Evolutionary conservation across 2,113 vertebrate species (phyloP), one percentile per base, ranked within the genome.

Genomic region (Sporophila hypoxantha): DNA sequence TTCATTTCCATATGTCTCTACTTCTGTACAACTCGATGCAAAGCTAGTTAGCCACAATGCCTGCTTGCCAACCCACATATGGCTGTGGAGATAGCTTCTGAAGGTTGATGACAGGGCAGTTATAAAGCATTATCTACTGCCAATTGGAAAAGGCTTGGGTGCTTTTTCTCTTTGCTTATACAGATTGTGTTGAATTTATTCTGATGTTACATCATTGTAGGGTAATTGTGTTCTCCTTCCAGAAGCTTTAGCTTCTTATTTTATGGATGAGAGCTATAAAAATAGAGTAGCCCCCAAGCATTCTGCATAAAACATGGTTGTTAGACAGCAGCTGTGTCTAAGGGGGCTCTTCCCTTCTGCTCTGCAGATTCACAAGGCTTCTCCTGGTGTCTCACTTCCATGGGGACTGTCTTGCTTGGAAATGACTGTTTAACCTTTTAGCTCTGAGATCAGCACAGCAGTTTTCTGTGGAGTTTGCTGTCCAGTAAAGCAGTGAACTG

Each of bases 1-100:
- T 82, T 93, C 80, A 47, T 93, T 95, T 91, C 90, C 92, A 87
- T 94, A 85, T 95, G 93, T 89, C 90, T 83, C 53, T 42, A 19
- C 73, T 93, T 93, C 89, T 91, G 85, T 78, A 81, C 68, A 76
- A 44, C 47, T 87, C 82, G 80, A 70, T 82, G 59, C 68, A 90
- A 84, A 86, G 32, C 65, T 74, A 52, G 87, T 79, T 76, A 82
- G 78, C 66, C 14, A 2, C 53, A 36, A 0, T 57, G 75, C 68
- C 69, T 76, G 62, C 23, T 79, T 95, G 83, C 90, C 90, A 89
- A 22, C 39, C 75, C 68, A 57, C 86, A 27, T 83, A 47, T 82
- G 85, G 69, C 78, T 94, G 75, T 76, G 65, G 60, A 82, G 82
- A 75, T 53, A 16, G 6, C 80, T 82, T 65, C 75, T 76, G 78